phyloP scores from a whole-genome alignment of 2,113 vertebrate species.

The Pungitius pungitius region DNA sequence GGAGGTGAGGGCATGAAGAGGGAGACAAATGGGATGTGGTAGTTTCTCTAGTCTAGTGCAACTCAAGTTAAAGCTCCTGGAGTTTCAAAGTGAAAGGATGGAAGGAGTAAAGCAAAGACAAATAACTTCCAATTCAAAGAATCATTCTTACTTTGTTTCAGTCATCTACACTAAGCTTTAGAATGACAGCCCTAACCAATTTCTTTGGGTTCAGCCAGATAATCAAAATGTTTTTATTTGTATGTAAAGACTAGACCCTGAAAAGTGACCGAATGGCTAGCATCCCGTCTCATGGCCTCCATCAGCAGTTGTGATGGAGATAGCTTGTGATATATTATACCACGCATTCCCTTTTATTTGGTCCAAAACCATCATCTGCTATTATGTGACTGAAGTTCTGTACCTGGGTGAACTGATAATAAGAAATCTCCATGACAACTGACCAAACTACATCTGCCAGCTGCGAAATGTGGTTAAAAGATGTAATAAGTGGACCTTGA shows the following conservation, averaged over 20 bases:
- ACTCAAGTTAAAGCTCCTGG: neutral
- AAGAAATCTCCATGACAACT: neutral
- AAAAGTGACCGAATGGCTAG: neutral
- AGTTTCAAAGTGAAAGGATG: neutral
- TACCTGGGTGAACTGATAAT: neutral
- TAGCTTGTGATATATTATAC: neutral
- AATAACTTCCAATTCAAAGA: neutral
- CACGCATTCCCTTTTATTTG: neutral
- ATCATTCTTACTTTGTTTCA: neutral
- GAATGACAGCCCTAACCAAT: no score
- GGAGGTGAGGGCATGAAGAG: slow-evolving; percentile 27
- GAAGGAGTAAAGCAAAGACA: neutral
- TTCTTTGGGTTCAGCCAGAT: neutral
- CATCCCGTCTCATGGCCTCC: neutral
- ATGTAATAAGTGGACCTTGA: neutral
- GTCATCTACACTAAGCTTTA: neutral
- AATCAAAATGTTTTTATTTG: neutral
- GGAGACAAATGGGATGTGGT: slow-evolving; percentile 24
- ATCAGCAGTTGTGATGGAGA: neutral
- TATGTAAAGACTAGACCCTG: neutral
- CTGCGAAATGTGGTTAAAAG: neutral
- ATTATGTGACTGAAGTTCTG: neutral
- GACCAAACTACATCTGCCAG: neutral
- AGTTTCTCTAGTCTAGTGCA: neutral
- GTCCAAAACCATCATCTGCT: neutral